These are phyloP conservation scores for Cebidichthys violaceus DNA, from an alignment of 2,113 vertebrate species.

Conservation along the genomic window DNA sequence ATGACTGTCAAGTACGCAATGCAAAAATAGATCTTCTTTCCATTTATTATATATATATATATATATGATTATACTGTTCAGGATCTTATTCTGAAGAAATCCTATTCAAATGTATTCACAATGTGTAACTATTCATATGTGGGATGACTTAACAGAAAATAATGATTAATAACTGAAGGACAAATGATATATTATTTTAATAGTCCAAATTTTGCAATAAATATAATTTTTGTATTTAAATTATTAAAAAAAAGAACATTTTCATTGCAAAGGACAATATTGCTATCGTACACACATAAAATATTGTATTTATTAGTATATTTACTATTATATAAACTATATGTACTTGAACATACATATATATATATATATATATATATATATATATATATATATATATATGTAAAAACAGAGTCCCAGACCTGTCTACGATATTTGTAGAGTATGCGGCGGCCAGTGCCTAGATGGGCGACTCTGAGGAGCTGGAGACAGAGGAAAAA, in stretches of 20 bases:
- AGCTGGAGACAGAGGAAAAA: slow-evolving; percentile 78
- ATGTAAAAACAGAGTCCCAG: slow-evolving; percentile 16
- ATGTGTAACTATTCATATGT: slow-evolving; percentile 2
- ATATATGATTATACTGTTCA: neutral
- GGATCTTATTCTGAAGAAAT: neutral
- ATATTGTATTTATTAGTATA: neutral
- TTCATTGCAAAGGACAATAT: neutral
- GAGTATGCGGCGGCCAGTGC: slow-evolving; percentile 93
- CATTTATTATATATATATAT: neutral
- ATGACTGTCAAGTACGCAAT: neutral
- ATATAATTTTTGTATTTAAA: neutral
- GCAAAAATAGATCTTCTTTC: neutral
- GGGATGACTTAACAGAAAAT: neutral
- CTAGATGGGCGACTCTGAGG: slow-evolving; percentile 93
- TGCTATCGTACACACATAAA: neutral
- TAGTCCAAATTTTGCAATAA: neutral
- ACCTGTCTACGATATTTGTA: slow-evolving; percentile 92
- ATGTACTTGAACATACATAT: neutral
- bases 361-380: no score
- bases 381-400: no score
- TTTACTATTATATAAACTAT: neutral
- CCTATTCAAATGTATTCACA: neutral
- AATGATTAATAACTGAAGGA: neutral
- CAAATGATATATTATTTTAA: neutral
- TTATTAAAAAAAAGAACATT: neutral